Conservation (phyloP, 1,140 invertebrate species). For the Procambarus clarkii region DNA sequence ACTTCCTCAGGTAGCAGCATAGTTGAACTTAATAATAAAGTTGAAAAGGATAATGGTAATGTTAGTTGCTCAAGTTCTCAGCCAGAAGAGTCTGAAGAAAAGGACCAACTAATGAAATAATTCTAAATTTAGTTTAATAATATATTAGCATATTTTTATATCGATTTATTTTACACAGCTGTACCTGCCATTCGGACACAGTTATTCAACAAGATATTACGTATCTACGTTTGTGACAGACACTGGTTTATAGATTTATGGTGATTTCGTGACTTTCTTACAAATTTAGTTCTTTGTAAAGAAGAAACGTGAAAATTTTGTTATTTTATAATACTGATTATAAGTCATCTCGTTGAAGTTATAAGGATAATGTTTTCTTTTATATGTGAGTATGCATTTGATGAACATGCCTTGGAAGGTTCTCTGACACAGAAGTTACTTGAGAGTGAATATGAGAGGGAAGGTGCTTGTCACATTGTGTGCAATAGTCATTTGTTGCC, state of each 20-base stretch:
- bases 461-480: slow-evolving; percentile 8
- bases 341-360: neutral
- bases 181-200: slow-evolving; percentile 59
- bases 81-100: slow-evolving; percentile 25
- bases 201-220: slow-evolving; percentile 31
- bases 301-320: slow-evolving; percentile 20
- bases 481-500: neutral
- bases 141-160: slow-evolving; percentile 52
- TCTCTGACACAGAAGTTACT: neutral
- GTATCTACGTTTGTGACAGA: slow-evolving; percentile 18
- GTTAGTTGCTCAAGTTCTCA: slow-evolving; percentile 51
- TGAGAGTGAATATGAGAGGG: neutral
- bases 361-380: neutral
- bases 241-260: slow-evolving; percentile 19
- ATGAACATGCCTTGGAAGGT: neutral
- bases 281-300: slow-evolving; percentile 29
- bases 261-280: slow-evolving; percentile 11
- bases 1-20: neutral
- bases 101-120: slow-evolving; percentile 28
- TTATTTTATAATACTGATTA: slow-evolving; percentile 28
- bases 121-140: neutral
- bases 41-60: slow-evolving; percentile 11
- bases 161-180: slow-evolving; percentile 51
- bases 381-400: neutral
- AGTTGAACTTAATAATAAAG: neutral